Evolutionary conservation across 2,888 invertebrate species (phyloP), one percentile per base, ranked within the genome.

Genomic region (Lasioglossum leucozonium): DNA sequence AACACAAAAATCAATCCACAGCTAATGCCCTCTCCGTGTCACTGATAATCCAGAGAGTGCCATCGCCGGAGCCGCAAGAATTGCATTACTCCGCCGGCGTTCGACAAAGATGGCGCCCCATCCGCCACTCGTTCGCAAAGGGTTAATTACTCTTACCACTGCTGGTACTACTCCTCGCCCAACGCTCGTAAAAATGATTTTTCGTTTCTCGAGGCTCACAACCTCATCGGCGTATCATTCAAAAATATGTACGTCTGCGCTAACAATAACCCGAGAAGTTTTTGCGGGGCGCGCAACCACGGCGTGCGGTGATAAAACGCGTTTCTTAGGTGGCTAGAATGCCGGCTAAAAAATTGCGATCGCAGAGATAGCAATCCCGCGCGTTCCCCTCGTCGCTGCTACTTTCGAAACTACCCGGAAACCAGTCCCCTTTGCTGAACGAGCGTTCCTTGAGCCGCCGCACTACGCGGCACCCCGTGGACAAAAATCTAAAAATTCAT

Each of bases 121-220:
- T 30, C 62, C 6, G 18, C 30, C 30, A 6, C 62, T n/a, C 62
- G 62, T 62, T 62, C 62, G 30, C 62, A 18, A 30, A 62, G 62
- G 62, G 62, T 62, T 62, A 62, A 62, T 62, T 62, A 62, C 62
- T 62, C 62, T 55, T 55, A 55, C 55, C 55, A n/a, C n/a, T n/a
- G n/a, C 55, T n/a, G 11, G 55, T 11, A 55, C n/a, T n/a, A 4
- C 55, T 11, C n/a, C 6, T 55, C 3, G 51, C n/a, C 10, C n/a
- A n/a, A 55, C n/a, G 10, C n/a, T 55, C n/a, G 55, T n/a, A 11
- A 55, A 55, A n/a, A n/a, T 10, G n/a, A 55, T 55, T 55, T 55
- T n/a, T 55, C n/a, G 55, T 55, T 55, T 1, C n/a, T 55, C 55
- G 55, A n/a, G 55, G 11, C 11, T n/a, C 55, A n/a, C n/a, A 11